Evolutionary conservation across 2,888 invertebrate species (phyloP), one percentile per base, ranked within the genome.

Genomic region (Acholoe squamosa): DNA sequence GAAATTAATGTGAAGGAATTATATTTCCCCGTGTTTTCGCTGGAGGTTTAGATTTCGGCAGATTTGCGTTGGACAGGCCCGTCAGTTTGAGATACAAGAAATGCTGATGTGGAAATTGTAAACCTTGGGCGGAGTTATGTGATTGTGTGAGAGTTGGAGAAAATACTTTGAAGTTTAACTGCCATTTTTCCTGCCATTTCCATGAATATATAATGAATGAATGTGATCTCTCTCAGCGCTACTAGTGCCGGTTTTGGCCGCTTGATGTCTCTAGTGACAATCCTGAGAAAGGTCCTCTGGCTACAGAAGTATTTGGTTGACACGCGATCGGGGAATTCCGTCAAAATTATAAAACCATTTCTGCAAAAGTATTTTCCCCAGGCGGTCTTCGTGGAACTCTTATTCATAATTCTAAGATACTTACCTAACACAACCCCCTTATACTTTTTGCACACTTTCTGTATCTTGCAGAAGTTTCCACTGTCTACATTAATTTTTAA

Each of bases 321-420:
- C 43, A 43, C 43, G 43, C 43, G 10, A n/a, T 61, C 14, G 61
- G 61, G 61, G 22, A 19, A 61, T n/a, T 61, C n/a, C n/a, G 61
- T 61, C 61, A 61, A 61, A 61, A 61, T 61, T n/a, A 61, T n/a
- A 61, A 61, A 61, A n/a, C 61, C 61, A 61, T 61, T n/a, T n/a
- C 61, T 3, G 14, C n/a, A n/a, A 19, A 14, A 61, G 22, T 61
- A 61, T 61, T 61, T 61, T 61, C 19, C 3, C 61, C 5, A 61
- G 7, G 1, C 22, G 61, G 19, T 61, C n/a, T 19, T n/a, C 61
- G 3, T 10, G 19, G n/a, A 31, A 31, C 16, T 76, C 76, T 31
- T 28, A 76, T 76, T 76, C 76, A 76, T 76, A 76, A 76, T 76
- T 76, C 76, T 76, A 28, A 76, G 28, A 76, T 76, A 31, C 76